Evolutionary conservation across 2,113 vertebrate genomes (phyloP), one percentile per base, ranked within the genome.

Genomic region (Boleophthalmus pectinirostris): DNA sequence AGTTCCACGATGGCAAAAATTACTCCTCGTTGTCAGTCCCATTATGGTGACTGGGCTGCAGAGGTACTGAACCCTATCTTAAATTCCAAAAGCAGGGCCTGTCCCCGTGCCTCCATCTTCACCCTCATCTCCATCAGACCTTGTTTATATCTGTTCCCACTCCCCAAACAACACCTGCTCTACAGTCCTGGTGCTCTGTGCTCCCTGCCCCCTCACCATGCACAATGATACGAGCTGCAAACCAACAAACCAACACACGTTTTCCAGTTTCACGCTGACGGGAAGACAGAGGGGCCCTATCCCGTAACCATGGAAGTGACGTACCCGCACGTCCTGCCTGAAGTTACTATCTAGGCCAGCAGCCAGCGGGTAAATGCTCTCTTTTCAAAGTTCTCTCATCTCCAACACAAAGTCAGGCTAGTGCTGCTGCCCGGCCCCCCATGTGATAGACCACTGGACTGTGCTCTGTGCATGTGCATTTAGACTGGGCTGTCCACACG

Each of bases 201-300:
- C 69, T 15, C 24, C 67, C 35, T 38, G 58, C 68, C 69, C 69
- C 69, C 78, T 82, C 80, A 74, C 72, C 64, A 75, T 85, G 75
- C 79, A 82, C 82, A 79, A 67, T 81, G 78, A 79, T 80, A 72
- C 83, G 85, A 87, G 76, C 85, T 54, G 60, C 43, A 60, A 64
- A 53, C 47, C 84, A 85, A 89, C 81, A 87, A 89, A 86, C 87
- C 68, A 76, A 85, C 56, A 24, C 83, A 85, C 86, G 65, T 94
- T 91, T 93, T 93, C 83, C 87, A 93, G 93, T 92, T 93, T 87
- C 92, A 93, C 79, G 91, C 90, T 85, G 92, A 91, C 82, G 89
- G 92, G 89, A 90, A 90, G 91, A 93, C 86, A 83, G 92, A 93
- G 46, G 89, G 85, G 79, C 82, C 90, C 56, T 93, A 89, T 72